These are phyloP conservation scores for Linhomoeus sp. DNA, from an alignment of 2,888 invertebrate genomes.

Conservation along the genomic window DNA sequence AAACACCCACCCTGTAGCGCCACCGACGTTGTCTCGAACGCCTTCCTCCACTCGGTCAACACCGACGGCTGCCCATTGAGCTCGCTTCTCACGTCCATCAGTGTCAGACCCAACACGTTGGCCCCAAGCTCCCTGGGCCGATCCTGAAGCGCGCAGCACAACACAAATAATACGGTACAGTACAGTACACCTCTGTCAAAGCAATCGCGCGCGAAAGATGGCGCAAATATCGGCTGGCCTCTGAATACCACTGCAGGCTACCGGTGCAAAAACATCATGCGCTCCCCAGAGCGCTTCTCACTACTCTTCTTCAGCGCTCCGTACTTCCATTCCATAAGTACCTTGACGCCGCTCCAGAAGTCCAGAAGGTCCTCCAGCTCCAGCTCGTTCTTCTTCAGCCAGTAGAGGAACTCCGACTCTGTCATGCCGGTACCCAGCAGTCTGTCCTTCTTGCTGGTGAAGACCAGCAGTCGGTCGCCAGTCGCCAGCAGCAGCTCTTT, in stretches of 20 bases:
- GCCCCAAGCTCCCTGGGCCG: slow-evolving; percentile 3
- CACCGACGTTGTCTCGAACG: no score
- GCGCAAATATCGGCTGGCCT: no score
- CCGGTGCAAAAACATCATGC: no score
- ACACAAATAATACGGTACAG: no score
- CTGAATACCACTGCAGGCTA: no score
- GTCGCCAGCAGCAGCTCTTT: slow-evolving; percentile 1
- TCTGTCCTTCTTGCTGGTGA: slow-evolving; percentile 1
- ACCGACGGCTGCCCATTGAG: background rate
- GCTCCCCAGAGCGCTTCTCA: no score
- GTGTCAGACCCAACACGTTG: slow-evolving; percentile 2
- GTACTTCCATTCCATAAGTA: no score
- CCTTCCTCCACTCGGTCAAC: slow-evolving; percentile 1
- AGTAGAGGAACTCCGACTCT: slow-evolving; percentile 4
- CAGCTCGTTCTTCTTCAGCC: background rate
- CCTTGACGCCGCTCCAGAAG: background rate
- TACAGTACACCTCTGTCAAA: no score
- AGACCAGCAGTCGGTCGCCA: slow-evolving; percentile 3
- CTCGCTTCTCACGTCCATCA: slow-evolving; percentile 5
- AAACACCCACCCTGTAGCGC: no score
- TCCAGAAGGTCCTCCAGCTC: slow-evolving; percentile 4
- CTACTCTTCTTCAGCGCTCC: no score
- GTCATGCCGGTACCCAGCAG: slow-evolving; percentile 6
- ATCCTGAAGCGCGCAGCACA: background rate
- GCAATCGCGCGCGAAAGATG: no score